Base-by-base conservation (phyloP, 2,113 vertebrate genomes). In the Hepsetus odoe region DNA sequence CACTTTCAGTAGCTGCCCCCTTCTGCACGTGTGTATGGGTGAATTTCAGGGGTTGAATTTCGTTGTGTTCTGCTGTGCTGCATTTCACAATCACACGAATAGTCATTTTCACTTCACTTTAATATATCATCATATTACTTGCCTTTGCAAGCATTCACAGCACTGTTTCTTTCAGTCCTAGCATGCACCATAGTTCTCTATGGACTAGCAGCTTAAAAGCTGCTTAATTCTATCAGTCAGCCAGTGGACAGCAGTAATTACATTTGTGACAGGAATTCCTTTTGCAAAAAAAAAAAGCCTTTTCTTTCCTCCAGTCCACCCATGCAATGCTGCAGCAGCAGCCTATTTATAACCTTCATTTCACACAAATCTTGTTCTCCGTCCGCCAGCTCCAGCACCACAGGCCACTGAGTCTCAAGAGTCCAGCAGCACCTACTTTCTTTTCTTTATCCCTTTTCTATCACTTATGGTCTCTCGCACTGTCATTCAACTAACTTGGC, bases 261-360 rank as follows among this genome's bases (percentile, higher is more conserved):
- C 89, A 89, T 91, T 89, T 91, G 84, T 91, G 91, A 92, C 91
- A 92, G 86, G 90, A 91, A 90, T 91, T 88, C 87, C 85, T 86
- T 86, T 87, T 78, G 83, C 77, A 80, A 22, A 74, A 71, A 24
- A 44, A 74, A 53, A 22, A n/a, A n/a, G n/a, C n/a, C 20, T 75
- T 75, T 53, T 53, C 22, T n/a, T 22, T 40, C 22, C 67, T 72
- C 72, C 64, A 67, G 53, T 79, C 58, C 55, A 46, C 28, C 59
- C 53, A 65, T 35, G 56, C 65, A 22, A 55, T 68, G 6, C 46
- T 18, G 59, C 44, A 67, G 62, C 70, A 56, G 59, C n/a, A 24
- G 32, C 30, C 83, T 82, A 82, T 80, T 76, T 80, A 82, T 79
- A 84, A 72, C 73, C 67, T 46, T 76, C 10, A 65, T 77, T 62